A percentile compares a stretch with the other conserved stretches of the same genome.
Evolutionary conservation across 2,888 invertebrate species (phyloP).

Genomic region (Heliconius erato): DNA sequence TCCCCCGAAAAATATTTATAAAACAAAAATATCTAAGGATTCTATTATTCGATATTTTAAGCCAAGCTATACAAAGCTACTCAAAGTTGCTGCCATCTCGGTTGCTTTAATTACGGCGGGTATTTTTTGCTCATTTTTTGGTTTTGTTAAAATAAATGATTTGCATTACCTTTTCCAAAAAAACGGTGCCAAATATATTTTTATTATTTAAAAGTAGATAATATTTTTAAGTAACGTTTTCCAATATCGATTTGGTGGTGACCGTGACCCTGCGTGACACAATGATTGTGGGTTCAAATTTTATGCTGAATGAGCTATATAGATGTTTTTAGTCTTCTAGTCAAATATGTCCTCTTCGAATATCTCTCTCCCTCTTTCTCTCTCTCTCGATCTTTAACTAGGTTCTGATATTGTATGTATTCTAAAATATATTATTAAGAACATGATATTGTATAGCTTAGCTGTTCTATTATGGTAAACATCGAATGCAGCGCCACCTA

Average conservation of each 20-base stretch:
- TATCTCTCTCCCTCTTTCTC: neutral
- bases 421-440: too few species aligned
- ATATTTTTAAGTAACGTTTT: neutral
- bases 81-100: slow-evolving; percentile 28
- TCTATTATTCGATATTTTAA: slow-evolving; percentile 35
- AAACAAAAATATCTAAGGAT: slow-evolving; percentile 33
- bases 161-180: neutral
- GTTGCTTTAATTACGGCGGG: slow-evolving; percentile 13
- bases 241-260: neutral
- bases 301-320: neutral
- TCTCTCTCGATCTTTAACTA: neutral
- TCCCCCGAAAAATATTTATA: slow-evolving; percentile 18
- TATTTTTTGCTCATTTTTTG: slow-evolving; percentile 8
- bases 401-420: too few species aligned
- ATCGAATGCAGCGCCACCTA: too few species aligned
- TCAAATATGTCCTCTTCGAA: neutral
- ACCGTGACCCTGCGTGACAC: too few species aligned
- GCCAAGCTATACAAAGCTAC: slow-evolving; percentile 33
- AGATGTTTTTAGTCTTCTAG: neutral
- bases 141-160: slow-evolving; percentile 18
- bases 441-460: too few species aligned
- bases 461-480: too few species aligned
- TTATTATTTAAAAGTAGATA: neutral
- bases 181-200: neutral
- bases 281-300: neutral